Evolutionary conservation across 2,888 invertebrate species (phyloP), one percentile per base, ranked within the genome.

Genomic region (Drosophila mimetica): DNA sequence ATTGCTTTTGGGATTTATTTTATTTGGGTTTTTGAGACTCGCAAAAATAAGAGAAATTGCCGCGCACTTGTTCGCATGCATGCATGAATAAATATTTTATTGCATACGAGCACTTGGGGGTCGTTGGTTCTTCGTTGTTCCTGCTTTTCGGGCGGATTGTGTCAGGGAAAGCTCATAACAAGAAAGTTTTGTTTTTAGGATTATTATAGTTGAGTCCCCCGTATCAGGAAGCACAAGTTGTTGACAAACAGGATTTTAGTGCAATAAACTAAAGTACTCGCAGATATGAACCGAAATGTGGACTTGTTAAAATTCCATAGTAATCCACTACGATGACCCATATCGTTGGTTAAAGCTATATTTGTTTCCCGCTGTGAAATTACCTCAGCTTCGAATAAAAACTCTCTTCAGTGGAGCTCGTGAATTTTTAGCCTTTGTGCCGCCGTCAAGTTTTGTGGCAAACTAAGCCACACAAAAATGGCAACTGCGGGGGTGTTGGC

Each of bases 171-270:
- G 55, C 76, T 72, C 77, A 77, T 73, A 79, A 79, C 70, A 76
- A 81, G 87, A 84, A 85, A 75, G 69, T 77, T 81, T 71, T 76
- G 71, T 77, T 78, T 71, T 63, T 46, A 25, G 65, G 47, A 47
- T 66, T 66, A 64, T 42, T 61, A 30, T 52, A 42, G 63, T 50
- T 61, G 14, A 18, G 16, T 22, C 42, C 22, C 13, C 9, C 34
- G 36, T 55, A 36, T 37, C 37, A 30, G 30, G 46, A 16, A 50
- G 61, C 63, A 25, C 39, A 63, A 18, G 28, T 51, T 51, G 51
- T 64, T 51, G 63, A 64, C 51, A 64, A 63, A 34, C 41, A 18
- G 8, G 2, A 59, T 46, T 46, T 9, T 25, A 11, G 14, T 16
- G 13, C 7, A 16, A 16, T 46, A 25, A 34, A 51, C 51, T 48